These are phyloP conservation scores for Iphiclides podalirius DNA, from an alignment of 2,888 invertebrate genomes.

Conservation along the genomic window DNA sequence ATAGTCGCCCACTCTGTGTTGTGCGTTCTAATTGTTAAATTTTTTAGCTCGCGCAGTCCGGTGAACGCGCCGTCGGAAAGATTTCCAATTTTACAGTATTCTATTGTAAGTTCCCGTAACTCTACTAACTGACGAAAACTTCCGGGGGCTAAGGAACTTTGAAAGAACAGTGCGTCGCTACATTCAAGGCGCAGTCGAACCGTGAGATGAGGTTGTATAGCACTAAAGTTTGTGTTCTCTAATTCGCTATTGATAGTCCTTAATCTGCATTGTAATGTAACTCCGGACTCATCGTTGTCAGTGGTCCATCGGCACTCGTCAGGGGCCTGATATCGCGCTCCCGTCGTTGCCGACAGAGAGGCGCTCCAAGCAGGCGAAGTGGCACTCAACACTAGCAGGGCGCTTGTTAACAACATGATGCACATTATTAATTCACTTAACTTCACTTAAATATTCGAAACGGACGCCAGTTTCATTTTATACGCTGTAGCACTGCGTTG, in stretches of 20 bases:
- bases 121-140: constrained; percentile 88
- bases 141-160: constrained; percentile 87
- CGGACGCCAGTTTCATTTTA: constrained; percentile 67
- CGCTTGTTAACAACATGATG: constrained; percentile 61
- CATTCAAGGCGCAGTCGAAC: constrained; percentile 88
- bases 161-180: constrained; percentile 89
- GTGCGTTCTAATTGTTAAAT: constrained; percentile 89
- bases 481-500: constrained; percentile 59
- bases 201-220: constrained; percentile 90
- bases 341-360: constrained; percentile 70
- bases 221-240: constrained; percentile 90
- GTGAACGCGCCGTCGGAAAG: constrained; percentile 90
- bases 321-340: constrained; percentile 87
- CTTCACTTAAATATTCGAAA: constrained; percentile 52
- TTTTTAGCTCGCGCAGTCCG: constrained; percentile 87
- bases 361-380: constrained; percentile 64
- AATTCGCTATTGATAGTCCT: constrained; percentile 90
- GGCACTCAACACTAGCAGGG: constrained; percentile 65
- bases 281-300: constrained; percentile 83
- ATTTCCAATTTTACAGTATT: constrained; percentile 91
- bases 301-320: constrained; percentile 91
- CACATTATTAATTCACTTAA: constrained; percentile 65
- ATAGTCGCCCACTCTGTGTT: constrained; percentile 92
- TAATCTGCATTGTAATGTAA: constrained; percentile 86
- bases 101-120: constrained; percentile 87